Evolutionary conservation across 1,140 invertebrate genomes (phyloP).

Genomic region (Sinonovacula constricta): DNA sequence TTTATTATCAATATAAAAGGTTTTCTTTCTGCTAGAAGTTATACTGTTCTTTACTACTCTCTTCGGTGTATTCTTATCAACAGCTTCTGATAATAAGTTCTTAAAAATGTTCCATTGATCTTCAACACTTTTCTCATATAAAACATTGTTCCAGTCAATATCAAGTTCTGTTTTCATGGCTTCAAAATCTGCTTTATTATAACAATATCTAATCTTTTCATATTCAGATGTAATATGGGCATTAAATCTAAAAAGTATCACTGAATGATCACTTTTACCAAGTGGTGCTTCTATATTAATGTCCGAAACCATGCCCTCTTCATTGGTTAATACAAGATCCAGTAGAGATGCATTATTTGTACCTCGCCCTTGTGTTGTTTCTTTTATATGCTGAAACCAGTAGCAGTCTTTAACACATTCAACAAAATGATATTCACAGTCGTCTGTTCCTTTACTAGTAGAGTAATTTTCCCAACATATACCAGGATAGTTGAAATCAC

Average conservation of each 20-base stretch:
- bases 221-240: background rate
- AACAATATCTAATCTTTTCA: background rate
- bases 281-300: background rate
- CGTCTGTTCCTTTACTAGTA: background rate
- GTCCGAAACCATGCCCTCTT: background rate
- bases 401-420: background rate
- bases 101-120: too few species aligned
- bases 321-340: background rate
- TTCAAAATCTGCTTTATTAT: background rate
- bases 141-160: too few species aligned
- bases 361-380: background rate
- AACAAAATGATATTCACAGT: background rate
- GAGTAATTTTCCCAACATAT: too few species aligned
- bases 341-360: background rate
- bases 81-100: too few species aligned
- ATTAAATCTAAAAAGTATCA: background rate
- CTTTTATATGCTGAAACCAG: background rate
- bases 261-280: constrained; percentile 7
- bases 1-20: too few species aligned
- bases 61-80: too few species aligned
- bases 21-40: too few species aligned
- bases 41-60: too few species aligned
- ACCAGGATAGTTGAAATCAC: too few species aligned
- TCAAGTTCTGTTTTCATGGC: background rate
- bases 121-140: too few species aligned